phyloP scores from a whole-genome alignment of 2,888 invertebrate genomes.

The Bugula neritina region DNA sequence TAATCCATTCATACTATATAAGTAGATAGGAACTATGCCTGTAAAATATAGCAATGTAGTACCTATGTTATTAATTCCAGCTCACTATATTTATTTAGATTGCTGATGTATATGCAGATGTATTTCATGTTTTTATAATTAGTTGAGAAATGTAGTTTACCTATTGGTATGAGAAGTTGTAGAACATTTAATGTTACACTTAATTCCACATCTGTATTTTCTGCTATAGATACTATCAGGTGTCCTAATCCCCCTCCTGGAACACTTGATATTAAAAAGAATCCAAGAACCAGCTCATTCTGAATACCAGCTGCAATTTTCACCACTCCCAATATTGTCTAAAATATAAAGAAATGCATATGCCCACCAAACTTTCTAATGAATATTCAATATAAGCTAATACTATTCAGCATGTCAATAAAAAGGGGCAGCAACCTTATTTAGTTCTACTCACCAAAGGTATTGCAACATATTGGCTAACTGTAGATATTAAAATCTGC shows the following conservation, averaged over 20 bases:
- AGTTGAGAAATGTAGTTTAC: too few species aligned
- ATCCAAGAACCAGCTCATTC: slow-evolving; percentile 43
- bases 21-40: neutral
- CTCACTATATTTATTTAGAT: too few species aligned
- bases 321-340: neutral
- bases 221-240: slow-evolving; percentile 43
- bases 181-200: slow-evolving; percentile 42
- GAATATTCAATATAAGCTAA: too few species aligned
- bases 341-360: neutral
- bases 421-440: too few species aligned
- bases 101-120: neutral
- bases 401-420: too few species aligned
- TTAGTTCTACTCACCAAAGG: slow-evolving; percentile 48
- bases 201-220: slow-evolving; percentile 44
- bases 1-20: neutral
- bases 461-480: slow-evolving; percentile 49
- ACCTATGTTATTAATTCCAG: too few species aligned
- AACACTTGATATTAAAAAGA: slow-evolving; percentile 48
- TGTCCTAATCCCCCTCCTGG: slow-evolving; percentile 51
- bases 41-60: too few species aligned
- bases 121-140: neutral
- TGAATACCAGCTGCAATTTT: slow-evolving; percentile 37
- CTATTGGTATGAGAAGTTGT: slow-evolving; percentile 15
- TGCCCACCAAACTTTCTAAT: neutral
- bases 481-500: slow-evolving; percentile 44